phyloP scores from a whole-genome alignment of 2,797 vertebrate species.

The Peromyscus eremicus region DNA sequence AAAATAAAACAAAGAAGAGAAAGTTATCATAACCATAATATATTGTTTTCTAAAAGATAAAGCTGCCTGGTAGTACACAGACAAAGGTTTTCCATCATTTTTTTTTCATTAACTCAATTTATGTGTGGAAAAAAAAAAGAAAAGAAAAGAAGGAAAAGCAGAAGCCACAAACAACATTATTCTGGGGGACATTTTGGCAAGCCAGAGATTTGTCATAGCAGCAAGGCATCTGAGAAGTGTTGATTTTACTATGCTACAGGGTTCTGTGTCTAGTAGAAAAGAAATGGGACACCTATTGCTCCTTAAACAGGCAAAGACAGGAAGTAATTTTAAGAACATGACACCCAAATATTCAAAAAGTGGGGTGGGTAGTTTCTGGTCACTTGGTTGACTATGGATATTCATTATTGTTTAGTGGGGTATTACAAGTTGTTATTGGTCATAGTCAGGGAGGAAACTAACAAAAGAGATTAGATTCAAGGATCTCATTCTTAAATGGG shows the following conservation, averaged over 20 bases:
- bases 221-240: background rate
- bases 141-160: background rate
- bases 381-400: too few relatives aligned
- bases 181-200: background rate
- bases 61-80: background rate
- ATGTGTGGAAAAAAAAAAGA: background rate
- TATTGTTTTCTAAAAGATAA: background rate
- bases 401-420: background rate
- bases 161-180: too few relatives aligned
- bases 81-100: background rate
- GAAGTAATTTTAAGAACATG: background rate
- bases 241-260: background rate
- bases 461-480: background rate
- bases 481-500: background rate
- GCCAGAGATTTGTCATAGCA: background rate
- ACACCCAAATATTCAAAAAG: background rate
- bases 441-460: background rate
- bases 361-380: too few relatives aligned
- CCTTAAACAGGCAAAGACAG: background rate
- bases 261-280: background rate
- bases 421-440: background rate
- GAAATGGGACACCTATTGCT: background rate
- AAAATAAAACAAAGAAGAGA: too few relatives aligned
- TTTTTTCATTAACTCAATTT: slow-evolving; percentile 34
- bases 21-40: background rate